Base-by-base conservation (phyloP, 2,888 invertebrate genomes). In the Lithophane ornitopus region DNA sequence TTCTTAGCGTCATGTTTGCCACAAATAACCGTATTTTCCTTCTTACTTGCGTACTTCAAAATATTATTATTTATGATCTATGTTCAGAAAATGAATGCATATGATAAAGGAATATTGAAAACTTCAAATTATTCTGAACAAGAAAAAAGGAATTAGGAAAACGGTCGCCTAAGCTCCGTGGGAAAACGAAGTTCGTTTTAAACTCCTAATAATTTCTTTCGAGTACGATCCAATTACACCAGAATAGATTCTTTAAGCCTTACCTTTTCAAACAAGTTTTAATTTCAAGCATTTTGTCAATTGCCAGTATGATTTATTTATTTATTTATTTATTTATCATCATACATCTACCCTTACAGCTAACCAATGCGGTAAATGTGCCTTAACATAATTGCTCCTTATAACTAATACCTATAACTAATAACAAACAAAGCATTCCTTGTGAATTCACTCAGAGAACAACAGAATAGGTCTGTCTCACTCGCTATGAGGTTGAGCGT, bases 151-250 rank as follows among this genome's bases (percentile, higher is more conserved):
- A 72, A 81, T 72, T 73, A 73, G 41, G 62, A 19, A 67, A 79
- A 68, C 58, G 80, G 62, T 54, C 58, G 39, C 69, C 28, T 61
- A 62, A 83, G 69, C 79, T 79, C 9, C 58, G 73, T 19, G 58
- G 56, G 39, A 73, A 67, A 73, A 34, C 59, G 68, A 58, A 78
- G 19, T 73, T 70, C 52, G 41, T 74, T 84, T 78, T 73, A 67
- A 81, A 78, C 66, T 79, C 26, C 52, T 22, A 73, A 71, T 79
- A 79, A 70, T 70, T 73, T 79, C 1, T 67, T 84, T 68, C 59
- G 56, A 80, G 61, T 61, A 74, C 44, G 34, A 84, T 84, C 58
- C 70, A 79, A 84, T 80, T 84, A 81, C 67, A 54, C 44, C 58
- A 39, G 71, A 73, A 74, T 74, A 68, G 71, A 74, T 80, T 59